A percentile compares a stretch with the other conserved stretches of the same genome.
phyloP scores from a whole-genome alignment of 2,113 vertebrate species.

The Vireo altiloquus region DNA sequence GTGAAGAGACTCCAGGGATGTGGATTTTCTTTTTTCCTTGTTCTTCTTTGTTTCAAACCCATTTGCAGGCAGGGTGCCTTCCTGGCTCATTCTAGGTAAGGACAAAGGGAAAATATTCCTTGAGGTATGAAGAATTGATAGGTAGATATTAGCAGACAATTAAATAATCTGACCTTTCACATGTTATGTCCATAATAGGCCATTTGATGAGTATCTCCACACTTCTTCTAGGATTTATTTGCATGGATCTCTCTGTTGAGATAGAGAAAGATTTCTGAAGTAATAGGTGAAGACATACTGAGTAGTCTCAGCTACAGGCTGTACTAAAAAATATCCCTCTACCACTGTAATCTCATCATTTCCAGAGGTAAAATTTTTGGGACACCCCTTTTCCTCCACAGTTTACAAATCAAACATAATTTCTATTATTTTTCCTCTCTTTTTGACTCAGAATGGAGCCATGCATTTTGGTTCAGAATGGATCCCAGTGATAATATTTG shows the following conservation, averaged over 20 bases:
- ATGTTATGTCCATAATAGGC: neutral
- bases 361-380: neutral
- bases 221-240: neutral
- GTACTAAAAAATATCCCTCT: neutral
- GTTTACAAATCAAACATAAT: neutral
- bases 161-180: neutral
- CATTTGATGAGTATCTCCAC: neutral
- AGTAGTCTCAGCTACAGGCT: neutral
- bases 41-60: neutral
- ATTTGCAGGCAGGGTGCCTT: neutral
- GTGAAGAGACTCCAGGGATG: neutral
- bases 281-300: neutral
- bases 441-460: no score
- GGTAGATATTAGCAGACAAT: neutral
- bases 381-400: fast-evolving
- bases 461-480: no score
- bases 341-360: neutral
- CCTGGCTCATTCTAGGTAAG: neutral
- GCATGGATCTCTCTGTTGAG: neutral
- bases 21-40: neutral
- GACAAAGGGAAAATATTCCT: neutral
- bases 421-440: neutral
- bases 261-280: neutral
- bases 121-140: neutral
- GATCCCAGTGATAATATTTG: neutral